Percentiles rank a stretch among this genome's conserved stretches.
Evolutionary conservation across 1,140 invertebrate genomes (phyloP).

Genomic region (Tenebrio molitor): DNA sequence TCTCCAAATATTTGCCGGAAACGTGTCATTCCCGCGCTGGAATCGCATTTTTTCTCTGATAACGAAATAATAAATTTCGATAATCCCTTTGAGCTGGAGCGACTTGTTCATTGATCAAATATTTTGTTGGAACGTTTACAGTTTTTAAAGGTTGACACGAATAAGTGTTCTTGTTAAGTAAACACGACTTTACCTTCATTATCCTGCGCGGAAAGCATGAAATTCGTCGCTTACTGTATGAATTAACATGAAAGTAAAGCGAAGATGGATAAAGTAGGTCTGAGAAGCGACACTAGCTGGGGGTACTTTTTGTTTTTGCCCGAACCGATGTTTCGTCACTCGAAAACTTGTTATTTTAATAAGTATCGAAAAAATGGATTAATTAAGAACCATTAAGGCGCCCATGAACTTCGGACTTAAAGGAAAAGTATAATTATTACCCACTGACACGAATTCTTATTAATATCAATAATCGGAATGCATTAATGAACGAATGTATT

Average conservation of each 20-base stretch:
- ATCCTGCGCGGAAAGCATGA: slow-evolving; percentile 36
- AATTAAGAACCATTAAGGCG: not conserved
- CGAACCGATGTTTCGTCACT: too few relatives aligned
- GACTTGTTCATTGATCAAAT: not conserved
- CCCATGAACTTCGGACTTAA: slow-evolving; percentile 16
- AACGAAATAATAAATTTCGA: not conserved
- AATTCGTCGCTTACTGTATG: slow-evolving; percentile 8
- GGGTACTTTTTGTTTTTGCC: too few relatives aligned
- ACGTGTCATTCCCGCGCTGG: too few relatives aligned
- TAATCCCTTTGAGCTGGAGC: not conserved
- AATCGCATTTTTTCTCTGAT: too few relatives aligned
- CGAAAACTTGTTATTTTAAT: slow-evolving; percentile 1
- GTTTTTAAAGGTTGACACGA: not conserved
- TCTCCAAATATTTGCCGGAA: slow-evolving; percentile 6
- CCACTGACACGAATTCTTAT: not conserved
- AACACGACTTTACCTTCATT: slow-evolving; percentile 13
- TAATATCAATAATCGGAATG: not conserved
- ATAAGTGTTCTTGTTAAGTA: slow-evolving; percentile 6
- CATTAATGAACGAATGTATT: not conserved
- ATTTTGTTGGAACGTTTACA: not conserved
- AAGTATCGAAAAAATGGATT: not conserved
- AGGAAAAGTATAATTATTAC: slow-evolving; percentile 1
- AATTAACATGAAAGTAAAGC: not conserved
- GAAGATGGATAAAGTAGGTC: slow-evolving; percentile 7
- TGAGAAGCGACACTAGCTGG: not conserved